Evolutionary conservation across 2,113 vertebrate species (phyloP).

Genomic region (Spizaetus ornatus): DNA sequence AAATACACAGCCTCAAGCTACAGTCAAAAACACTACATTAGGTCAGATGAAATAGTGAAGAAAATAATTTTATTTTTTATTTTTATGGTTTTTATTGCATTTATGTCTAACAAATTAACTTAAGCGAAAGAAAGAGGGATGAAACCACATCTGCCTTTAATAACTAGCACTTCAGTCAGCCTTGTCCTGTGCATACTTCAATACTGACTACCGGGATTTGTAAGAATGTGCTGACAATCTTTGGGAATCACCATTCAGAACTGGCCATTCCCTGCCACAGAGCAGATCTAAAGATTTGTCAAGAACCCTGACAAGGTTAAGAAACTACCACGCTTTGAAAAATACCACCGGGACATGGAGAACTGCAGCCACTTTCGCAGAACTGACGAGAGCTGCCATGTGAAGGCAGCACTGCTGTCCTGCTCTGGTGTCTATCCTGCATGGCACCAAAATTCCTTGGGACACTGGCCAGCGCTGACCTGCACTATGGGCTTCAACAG

Average conservation of each 20-base stretch:
- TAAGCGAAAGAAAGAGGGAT: background rate
- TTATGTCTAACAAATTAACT: background rate
- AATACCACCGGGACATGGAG: background rate
- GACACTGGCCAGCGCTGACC: background rate
- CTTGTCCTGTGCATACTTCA: background rate
- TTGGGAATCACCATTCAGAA: background rate
- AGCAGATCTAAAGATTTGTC: background rate
- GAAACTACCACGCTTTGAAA: background rate
- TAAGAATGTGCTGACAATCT: background rate
- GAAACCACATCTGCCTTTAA: background rate
- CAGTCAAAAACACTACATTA: background rate
- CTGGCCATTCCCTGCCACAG: background rate
- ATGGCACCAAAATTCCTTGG: background rate
- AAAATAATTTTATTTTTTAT: background rate
- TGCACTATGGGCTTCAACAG: background rate
- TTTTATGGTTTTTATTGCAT: background rate
- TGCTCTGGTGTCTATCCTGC: background rate
- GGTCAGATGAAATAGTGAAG: background rate
- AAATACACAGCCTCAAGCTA: background rate
- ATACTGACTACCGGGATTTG: no score
- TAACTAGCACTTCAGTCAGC: background rate
- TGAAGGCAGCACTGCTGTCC: background rate
- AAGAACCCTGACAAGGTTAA: background rate
- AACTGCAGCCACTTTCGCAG: background rate
- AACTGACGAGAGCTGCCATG: background rate